Evolutionary conservation across 1,140 invertebrate species (phyloP), one percentile per base, ranked within the genome.

Genomic region (Mycetomoellerius zeteki): DNA sequence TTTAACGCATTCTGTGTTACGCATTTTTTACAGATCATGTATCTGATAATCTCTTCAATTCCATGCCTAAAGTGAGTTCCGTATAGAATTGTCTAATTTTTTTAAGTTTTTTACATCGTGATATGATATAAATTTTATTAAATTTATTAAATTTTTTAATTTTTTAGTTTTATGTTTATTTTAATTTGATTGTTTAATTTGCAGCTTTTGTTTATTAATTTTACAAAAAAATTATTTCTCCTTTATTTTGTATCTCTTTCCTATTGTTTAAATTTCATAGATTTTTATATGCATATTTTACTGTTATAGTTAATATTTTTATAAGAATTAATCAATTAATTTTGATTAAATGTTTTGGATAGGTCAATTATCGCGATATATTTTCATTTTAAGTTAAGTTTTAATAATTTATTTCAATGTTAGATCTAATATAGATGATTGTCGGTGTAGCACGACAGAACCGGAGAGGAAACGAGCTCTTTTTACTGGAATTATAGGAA

Each of bases 401-500:
- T 81, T 5, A 14, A 10, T 47, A 77, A 6, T 1, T 43, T 12
- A 43, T 16, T n/a, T 56, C 14, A 1, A 56, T 8, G 12, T 75
- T 43, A 37, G 30, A 77, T 21, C 19, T 52, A 30, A 65, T 14
- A n/a, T 27, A n/a, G 47, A 12, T 12, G 77, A 69, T 3, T 19
- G 24, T 27, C 5, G 5, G 1, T 10, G 16, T 62, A 58, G 19
- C 43, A 27, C 12, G 72, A 27, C 19, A 50, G 27, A 52, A 67
- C 2, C 19, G n/a, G 43, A 65, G 50, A 27, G 7, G n/a, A 71
- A 19, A 50, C 27, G 37, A 47, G 71, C 12, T 21, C 30, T 60
- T 75, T 75, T 85, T 43, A n/a, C 62, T 50, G 37, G 47, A 85
- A 76, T 64, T 62, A n/a, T 37, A 75, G 21, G 69, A 85, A 62